Base-by-base conservation (phyloP, 1,140 invertebrate species). In the Drosophila nikananu region DNA sequence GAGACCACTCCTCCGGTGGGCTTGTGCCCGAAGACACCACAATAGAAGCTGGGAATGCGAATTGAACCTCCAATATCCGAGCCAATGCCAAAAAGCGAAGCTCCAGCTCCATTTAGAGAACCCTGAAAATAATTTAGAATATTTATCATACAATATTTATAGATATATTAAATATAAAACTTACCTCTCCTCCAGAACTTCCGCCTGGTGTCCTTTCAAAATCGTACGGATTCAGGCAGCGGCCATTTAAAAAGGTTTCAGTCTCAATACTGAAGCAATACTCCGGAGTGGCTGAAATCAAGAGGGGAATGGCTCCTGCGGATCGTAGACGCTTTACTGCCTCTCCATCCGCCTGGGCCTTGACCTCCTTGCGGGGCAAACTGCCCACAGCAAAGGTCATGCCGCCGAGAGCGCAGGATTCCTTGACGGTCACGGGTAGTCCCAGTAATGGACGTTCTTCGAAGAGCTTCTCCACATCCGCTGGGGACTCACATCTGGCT, bases 21-120 rank as follows among this genome's bases (percentile, higher is more conserved):
- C 87, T 98, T 98, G 91, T 98, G 97, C 27, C 97, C 97, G 91
- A 97, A 98, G 32, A 98, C 94, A 21, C 98, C 98, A 93, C 96
- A 97, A 86, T 97, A 98, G 41, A 96, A 94, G 12, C 96, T 95
- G 2, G 98, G 98, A 79, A 99, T 94, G 30, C 98, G 95, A 70
- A 99, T 97, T 15, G 97, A 98, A 12, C 98, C 96, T 13, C 95
- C 96, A 63, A 98, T 95, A 92, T 99, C 98, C 0, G 97, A 97
- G 10, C 97, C 97, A 37, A 99, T 93, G 35, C 86, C 86, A 52
- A 89, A 90, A 1, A 89, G 60, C 7, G 86, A 90, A 17, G 86
- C 86, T 1, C 81, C 86, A 42, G 86, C 86, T 5, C 95, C 95
- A 15, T 97, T 91, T 2, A 97, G 76, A 2, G 96, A 95, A 0